A percentile compares a stretch with the other conserved stretches of the same genome.
Conservation (phyloP, 2,113 vertebrate species). For the Odobenus rosmarus region DNA sequence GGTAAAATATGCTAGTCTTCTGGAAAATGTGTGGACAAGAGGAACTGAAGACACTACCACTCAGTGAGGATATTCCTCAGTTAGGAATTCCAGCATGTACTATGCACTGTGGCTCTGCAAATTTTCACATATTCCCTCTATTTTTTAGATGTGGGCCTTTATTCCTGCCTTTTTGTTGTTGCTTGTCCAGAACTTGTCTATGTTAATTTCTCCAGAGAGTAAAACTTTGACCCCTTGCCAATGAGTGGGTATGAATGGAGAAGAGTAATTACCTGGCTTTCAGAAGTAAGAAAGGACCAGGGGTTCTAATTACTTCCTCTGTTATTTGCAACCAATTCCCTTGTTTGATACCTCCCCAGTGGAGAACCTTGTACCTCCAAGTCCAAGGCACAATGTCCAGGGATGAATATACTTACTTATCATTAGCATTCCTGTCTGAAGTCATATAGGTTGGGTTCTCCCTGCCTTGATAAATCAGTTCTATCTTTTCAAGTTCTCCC, state of each 20-base stretch:
- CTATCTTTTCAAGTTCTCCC: background rate
- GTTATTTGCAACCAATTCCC: background rate
- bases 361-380: background rate
- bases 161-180: background rate
- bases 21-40: background rate
- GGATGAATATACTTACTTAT: background rate
- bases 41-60: background rate
- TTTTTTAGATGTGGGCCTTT: background rate
- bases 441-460: background rate
- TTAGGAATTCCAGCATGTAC: background rate
- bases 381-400: background rate
- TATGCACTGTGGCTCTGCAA: background rate
- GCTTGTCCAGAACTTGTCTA: background rate
- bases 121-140: background rate
- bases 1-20: background rate
- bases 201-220: background rate
- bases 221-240: background rate
- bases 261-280: background rate
- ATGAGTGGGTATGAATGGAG: background rate
- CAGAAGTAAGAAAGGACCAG: background rate
- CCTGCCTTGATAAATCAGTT: background rate
- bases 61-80: background rate
- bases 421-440: background rate
- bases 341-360: background rate
- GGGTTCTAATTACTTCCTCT: background rate